Percentiles rank a stretch among this genome's conserved stretches.
Conservation (phyloP, 2,113 vertebrate species). For the Semnopithecus entellus region DNA sequence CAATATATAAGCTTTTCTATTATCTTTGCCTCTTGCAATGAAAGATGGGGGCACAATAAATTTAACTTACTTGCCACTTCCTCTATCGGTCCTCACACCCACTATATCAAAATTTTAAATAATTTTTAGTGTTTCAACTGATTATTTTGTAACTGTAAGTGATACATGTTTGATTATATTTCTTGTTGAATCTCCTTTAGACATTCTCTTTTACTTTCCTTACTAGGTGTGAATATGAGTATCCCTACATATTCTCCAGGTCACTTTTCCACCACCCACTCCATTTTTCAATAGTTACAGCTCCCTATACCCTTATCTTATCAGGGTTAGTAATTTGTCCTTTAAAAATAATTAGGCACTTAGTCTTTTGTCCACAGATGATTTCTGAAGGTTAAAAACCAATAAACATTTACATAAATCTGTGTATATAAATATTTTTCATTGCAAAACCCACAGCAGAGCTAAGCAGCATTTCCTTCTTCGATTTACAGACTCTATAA, state of each 20-base stretch:
- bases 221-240: not conserved
- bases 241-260: not conserved
- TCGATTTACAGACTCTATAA: not conserved
- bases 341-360: not conserved
- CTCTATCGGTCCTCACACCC: not conserved
- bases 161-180: not conserved
- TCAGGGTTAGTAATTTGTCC: not conserved
- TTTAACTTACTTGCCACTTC: not conserved
- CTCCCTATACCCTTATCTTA: not conserved
- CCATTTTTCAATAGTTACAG: not conserved
- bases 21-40: not conserved
- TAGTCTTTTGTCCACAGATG: not conserved
- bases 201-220: not conserved
- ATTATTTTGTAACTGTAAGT: not conserved
- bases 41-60: not conserved
- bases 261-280: not conserved
- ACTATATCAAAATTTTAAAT: not conserved
- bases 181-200: not conserved
- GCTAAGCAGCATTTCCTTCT: not conserved
- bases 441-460: constrained; percentile 17
- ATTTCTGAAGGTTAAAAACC: constrained; percentile 12
- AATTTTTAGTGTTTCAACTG: not conserved
- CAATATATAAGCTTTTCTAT: not conserved
- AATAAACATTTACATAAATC: not conserved
- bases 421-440: not conserved